These are phyloP conservation scores for Pluvianellus socialis DNA, from an alignment of 2,113 vertebrate species.

Conservation along the genomic window DNA sequence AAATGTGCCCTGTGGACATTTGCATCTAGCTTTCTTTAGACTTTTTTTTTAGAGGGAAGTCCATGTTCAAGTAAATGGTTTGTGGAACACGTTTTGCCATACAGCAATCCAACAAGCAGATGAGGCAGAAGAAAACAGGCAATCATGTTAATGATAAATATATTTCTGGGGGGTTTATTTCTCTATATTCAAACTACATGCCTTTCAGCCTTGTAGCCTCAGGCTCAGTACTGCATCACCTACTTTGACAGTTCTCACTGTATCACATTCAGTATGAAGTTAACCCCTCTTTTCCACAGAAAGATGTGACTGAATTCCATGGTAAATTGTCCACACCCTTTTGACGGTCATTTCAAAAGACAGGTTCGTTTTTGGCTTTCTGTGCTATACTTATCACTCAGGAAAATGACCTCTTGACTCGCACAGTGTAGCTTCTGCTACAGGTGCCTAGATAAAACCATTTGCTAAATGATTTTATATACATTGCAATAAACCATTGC, in stretches of 20 bases:
- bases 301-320: not conserved
- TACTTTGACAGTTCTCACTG: not conserved
- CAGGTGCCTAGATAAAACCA: not conserved
- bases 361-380: not conserved
- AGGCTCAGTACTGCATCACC: not conserved
- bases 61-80: not conserved
- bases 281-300: not conserved
- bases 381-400: not conserved
- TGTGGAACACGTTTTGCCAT: not conserved
- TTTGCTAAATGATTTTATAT: not conserved
- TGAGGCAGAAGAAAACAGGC: not conserved
- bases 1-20: not conserved
- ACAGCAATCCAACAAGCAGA: not conserved
- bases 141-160: not conserved
- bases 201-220: not conserved
- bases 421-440: not conserved
- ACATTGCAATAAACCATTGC: too few relatives aligned
- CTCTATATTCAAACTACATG: not conserved
- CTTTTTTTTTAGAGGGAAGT: not conserved
- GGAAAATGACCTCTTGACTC: not conserved
- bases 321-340: not conserved
- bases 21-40: not conserved
- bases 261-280: not conserved
- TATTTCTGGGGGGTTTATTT: not conserved
- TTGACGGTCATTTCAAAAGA: not conserved